Evolutionary conservation across 2,113 vertebrate species (phyloP), one percentile per base, ranked within the genome.

Genomic region (Myrmecobius fasciatus): DNA sequence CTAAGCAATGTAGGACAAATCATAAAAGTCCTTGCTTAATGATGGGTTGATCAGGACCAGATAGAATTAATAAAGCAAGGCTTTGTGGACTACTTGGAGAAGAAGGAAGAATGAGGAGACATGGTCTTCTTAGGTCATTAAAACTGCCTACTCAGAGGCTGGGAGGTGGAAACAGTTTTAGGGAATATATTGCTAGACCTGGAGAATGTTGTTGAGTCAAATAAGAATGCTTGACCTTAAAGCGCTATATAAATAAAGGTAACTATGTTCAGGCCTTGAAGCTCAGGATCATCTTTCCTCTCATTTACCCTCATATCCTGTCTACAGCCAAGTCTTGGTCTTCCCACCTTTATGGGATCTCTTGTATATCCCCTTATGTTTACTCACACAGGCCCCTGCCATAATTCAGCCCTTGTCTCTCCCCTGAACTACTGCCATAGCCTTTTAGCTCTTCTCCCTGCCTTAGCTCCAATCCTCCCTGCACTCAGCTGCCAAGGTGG

Each of bases 21-120:
- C 67, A 22, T 83, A 24, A 83, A 43, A 1, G 5, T 43, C 17
- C 43, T 20, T 83, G 20, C 67, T 83, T 43, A 83, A 20, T 94
- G 31, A 48, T 52, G 17, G 51, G 51, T 83, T 83, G 4, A 2
- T 10, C 1, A 7, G 90, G 89, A 25, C n/a, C 67, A 89, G 92
- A 46, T 91, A 36, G 14, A 11, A 46, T 7, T 17, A 67, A 17
- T 90, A 24, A 24, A 9, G 26, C 25, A 89, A 53, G 12, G 67
- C 94, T 91, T 96, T 95, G 46, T 46, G 90, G 54, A 95, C 53
- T 28, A 56, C 43, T 89, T 54, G 53, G 93, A 88, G 89, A 91
- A 24, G 53, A 8, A 22, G 31, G 2, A 48, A 28, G 51, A 46
- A 8, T 75, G 31, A 94, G 22, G 0, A 22, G 90, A 52, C 28